Percentiles rank a stretch among this genome's conserved stretches.
These are phyloP conservation scores for Gadopsis marmoratus DNA, from an alignment of 2,797 vertebrate genomes.

Conservation along the genomic window DNA sequence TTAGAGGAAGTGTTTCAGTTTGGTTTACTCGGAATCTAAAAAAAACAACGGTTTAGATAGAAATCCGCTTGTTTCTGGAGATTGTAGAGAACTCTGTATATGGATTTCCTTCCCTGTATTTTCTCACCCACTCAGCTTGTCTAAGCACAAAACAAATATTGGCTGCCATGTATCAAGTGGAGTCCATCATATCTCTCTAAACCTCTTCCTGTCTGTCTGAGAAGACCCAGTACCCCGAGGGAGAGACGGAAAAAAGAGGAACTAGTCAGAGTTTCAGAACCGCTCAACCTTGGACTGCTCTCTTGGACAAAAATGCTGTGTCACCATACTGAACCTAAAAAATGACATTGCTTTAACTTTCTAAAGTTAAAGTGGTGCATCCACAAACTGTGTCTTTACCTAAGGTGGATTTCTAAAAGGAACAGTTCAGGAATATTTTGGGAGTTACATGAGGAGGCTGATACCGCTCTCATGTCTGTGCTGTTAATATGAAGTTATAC, in stretches of 20 bases:
- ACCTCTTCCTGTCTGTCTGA: conserved; percentile 44
- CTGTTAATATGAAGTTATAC: not conserved
- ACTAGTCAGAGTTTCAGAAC: conserved; percentile 49
- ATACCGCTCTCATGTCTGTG: not conserved
- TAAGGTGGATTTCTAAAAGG: conserved; percentile 3
- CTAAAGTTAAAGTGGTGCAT: conserved; percentile 32
- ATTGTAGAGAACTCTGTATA: conserved; percentile 8
- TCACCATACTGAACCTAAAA: conserved; percentile 52
- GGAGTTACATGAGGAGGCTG: not conserved
- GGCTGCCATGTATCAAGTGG: conserved; percentile 50
- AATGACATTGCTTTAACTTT: conserved; percentile 56
- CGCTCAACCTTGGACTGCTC: conserved; percentile 62
- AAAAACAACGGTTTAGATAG: not conserved
- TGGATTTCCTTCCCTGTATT: conserved; percentile 25
- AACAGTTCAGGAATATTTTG: not conserved
- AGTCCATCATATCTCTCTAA: conserved; percentile 49
- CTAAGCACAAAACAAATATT: conserved; percentile 64
- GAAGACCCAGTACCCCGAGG: conserved; percentile 33
- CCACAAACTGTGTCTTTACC: conserved; percentile 9
- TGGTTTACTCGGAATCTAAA: conserved; percentile 8
- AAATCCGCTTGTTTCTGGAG: conserved; percentile 32
- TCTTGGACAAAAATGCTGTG: conserved; percentile 58
- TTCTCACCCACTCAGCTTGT: conserved; percentile 36
- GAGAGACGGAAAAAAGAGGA: conserved; percentile 52
- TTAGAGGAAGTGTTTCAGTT: conserved; percentile 35